Base-by-base conservation (phyloP, 2,113 vertebrate genomes). In the Melanostigma gelatinosum region DNA sequence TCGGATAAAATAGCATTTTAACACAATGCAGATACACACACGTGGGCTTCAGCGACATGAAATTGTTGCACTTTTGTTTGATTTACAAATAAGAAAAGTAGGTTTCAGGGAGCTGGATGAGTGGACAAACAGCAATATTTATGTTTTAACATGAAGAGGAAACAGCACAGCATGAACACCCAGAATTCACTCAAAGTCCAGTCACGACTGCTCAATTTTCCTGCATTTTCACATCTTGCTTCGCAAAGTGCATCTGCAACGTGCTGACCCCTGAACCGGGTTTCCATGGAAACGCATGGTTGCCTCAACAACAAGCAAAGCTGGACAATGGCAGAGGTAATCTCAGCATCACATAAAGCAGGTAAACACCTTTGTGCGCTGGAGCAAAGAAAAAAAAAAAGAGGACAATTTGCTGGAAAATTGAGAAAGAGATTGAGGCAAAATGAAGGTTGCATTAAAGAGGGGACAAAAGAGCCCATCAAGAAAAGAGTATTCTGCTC, bases 321-420 rank as follows among this genome's bases (percentile, higher is more conserved):
- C 58, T 24, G 83, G 76, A 91, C 89, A 90, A 90, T 84, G 82
- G 67, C 76, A 78, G 79, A 85, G 46, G 88, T 87, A 90, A 92
- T 92, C 77, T 88, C 15, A 0, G 66, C 72, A 50, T 85, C 73
- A 46, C 79, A 88, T 32, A 84, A 85, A 87, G 68, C 75, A 77
- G 52, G 67, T 69, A 86, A 93, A 89, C 86, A 85, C 65, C 80
- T 90, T 89, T 91, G 85, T 88, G 85, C 79, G 79, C 48, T 24
- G 52, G 12, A 66, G 65, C 48, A 55, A 79, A 44, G 24, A 89
- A 88, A 4, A 29, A 29, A 32, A 4, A 32, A 32, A 32, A 32
- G 68, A 80, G 86, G 76, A 81, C 85, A 87, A 69, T 88, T 83
- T 80, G 48, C 22, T 50, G 58, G 75, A 50, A 87, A 85, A 91